Base-by-base conservation (phyloP, 2,888 invertebrate species). In the Leucophenga maculata region DNA sequence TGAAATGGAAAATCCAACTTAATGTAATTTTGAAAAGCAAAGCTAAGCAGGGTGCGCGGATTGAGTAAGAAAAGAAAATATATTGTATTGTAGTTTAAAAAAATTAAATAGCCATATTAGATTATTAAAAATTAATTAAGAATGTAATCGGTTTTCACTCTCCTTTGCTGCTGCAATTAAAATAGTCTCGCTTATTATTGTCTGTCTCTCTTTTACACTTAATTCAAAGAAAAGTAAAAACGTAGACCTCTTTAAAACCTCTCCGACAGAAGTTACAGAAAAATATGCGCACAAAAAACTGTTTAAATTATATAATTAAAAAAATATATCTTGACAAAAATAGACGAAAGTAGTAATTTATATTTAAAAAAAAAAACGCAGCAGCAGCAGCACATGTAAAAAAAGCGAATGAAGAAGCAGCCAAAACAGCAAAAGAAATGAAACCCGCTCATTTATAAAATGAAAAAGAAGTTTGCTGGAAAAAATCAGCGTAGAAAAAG, bases 241-340 rank as follows among this genome's bases (percentile, higher is more conserved):
- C 39, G 16, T 39, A 62, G 39, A 26, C 26, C 39, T 26, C 67
- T 69, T 67, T 68, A 44, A 18, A 18, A 50, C 48, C 46, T 50
- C 8, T 1, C 1, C 16, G 26, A 75, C 69, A 70, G 67, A 72
- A 81, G 72, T 79, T 77, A 75, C 79, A 74, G 67, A 66, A 62
- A 66, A 52, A 65, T 67, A 62, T 65, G 68, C 59, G 65, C 69
- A 65, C 64, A 70, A 72, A 74, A 74, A 72, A 70, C 74, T 69
- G 72, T 77, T 82, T 82, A 83, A 86, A 85, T 85, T 85, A 85
- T 85, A 85, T 85, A 85, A 85, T 85, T 85, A 77, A 79, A 77
- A 79, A 80, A 81, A 77, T 78, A 81, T 82, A 82, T 80, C 82
- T 83, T 82, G 82, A 82, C 84, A 77, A 83, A 82, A 83, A 83